Conservation (phyloP, 2,888 invertebrate species). For the Dasysyrphus albostriatus region DNA sequence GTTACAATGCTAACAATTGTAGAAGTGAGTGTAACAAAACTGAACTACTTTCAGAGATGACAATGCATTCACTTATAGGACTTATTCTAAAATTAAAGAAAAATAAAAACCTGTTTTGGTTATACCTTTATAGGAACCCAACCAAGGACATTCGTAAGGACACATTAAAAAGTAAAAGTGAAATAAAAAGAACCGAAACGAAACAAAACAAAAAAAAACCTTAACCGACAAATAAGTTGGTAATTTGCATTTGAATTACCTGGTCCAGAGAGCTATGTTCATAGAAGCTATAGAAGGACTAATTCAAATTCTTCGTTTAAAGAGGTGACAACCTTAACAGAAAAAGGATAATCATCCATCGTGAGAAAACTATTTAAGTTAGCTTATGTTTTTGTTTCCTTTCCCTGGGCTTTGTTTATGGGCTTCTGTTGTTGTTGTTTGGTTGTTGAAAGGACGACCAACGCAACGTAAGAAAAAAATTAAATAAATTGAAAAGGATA, state of each 20-base stretch:
- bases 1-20: constrained; percentile 50
- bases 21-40: constrained; percentile 21
- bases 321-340: constrained; percentile 71
- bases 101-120: constrained; percentile 61
- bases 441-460: constrained; percentile 41
- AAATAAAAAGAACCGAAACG: background rate
- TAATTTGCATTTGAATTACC: constrained; percentile 75
- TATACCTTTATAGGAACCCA: constrained; percentile 13
- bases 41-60: constrained; percentile 20
- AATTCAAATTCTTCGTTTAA: constrained; percentile 53
- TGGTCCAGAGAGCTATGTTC: constrained; percentile 44
- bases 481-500: constrained; percentile 56
- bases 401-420: constrained; percentile 7
- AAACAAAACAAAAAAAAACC: constrained; percentile 31
- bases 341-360: constrained; percentile 73
- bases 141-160: constrained; percentile 40
- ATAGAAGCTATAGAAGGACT: constrained; percentile 35
- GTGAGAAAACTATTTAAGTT: constrained; percentile 75
- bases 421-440: constrained; percentile 3
- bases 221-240: constrained; percentile 59
- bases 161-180: constrained; percentile 26
- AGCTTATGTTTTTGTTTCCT: constrained; percentile 72
- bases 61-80: constrained; percentile 39
- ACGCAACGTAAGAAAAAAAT: background rate
- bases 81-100: background rate